phyloP scores from a whole-genome alignment of 2,113 vertebrate genomes.

The Macrotus californicus region DNA sequence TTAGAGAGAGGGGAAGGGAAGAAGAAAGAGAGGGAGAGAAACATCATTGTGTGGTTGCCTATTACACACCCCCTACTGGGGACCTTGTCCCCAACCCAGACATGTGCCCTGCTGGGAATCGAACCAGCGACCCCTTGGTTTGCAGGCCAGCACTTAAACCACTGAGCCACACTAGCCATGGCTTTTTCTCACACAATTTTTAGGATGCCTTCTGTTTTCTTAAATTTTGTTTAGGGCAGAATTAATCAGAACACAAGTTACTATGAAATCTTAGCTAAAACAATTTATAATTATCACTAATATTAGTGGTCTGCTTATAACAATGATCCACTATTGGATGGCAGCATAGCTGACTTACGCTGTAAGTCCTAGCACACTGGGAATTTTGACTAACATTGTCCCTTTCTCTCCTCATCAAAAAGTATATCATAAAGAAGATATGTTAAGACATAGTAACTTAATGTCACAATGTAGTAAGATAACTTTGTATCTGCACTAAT shows the following conservation, averaged over 20 bases:
- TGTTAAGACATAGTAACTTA: neutral
- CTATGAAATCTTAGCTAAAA: constrained; percentile 14
- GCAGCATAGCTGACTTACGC: neutral
- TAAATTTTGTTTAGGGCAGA: constrained; percentile 20
- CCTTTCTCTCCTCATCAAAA: neutral
- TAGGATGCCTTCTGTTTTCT: neutral
- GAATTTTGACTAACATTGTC: neutral
- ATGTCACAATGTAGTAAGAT: neutral
- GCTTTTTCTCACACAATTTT: neutral
- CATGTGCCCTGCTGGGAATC: too few species aligned
- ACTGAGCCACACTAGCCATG: too few species aligned
- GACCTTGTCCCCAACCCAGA: too few species aligned
- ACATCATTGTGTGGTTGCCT: too few species aligned
- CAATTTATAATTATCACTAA: neutral
- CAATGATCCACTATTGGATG: neutral
- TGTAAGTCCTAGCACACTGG: neutral
- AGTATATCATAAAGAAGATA: neutral
- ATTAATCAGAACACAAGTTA: neutral
- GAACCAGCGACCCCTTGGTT: too few species aligned
- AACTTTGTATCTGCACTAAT: neutral
- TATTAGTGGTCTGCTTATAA: constrained; percentile 24
- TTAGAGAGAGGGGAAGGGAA: too few species aligned
- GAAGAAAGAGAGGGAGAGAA: too few species aligned
- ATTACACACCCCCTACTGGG: too few species aligned
- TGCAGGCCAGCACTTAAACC: too few species aligned